Evolutionary conservation across 2,797 vertebrate species (phyloP), one percentile per base, ranked within the genome.

Genomic region (Coracias cyanogaster): DNA sequence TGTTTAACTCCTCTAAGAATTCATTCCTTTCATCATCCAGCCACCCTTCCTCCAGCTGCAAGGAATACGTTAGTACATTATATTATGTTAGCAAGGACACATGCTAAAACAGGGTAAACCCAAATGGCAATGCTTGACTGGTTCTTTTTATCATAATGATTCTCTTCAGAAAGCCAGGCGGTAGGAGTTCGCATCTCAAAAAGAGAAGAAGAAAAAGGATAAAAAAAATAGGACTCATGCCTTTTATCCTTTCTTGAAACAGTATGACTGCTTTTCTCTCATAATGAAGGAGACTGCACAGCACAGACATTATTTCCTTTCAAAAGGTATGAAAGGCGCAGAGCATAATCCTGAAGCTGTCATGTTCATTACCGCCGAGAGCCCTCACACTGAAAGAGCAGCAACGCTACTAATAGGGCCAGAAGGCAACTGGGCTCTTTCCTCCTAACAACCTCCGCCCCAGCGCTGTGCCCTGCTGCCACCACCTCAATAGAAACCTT

Each of bases 11-110:
- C 98, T 99, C 99, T 95, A 99, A 98, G 98, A 99, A 99, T 97
- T 99, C 99, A 71, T 98, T 99, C 97, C 99, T 99, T 97, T 99
- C 99, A 98, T 99, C 99, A 97, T 99, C 99, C 97, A 99, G 98
- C 99, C 99, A 99, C 89, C 98, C 98, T 97, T 99, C 99, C 95
- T 99, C 99, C 98, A 99, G 98, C 99, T 99, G 97, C 93, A 97
- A 97, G 97, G 93, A 97, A 98, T 95, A 98, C 95, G 98, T 98
- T 96, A 98, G 96, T 94, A 94, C 85, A 89, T 98, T 96, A 94
- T 78, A 97, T 96, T 93, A 93, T 70, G 92, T 97, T 96, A 97
- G 95, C 79, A 93, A 95, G 96, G 94, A 92, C 93, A 96, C 88
- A 82, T 35, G 89, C 85, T 97, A 96, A 97, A 97, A 97, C 58